phyloP scores from a whole-genome alignment of 2,888 invertebrate species.

The Magallana nippona region DNA sequence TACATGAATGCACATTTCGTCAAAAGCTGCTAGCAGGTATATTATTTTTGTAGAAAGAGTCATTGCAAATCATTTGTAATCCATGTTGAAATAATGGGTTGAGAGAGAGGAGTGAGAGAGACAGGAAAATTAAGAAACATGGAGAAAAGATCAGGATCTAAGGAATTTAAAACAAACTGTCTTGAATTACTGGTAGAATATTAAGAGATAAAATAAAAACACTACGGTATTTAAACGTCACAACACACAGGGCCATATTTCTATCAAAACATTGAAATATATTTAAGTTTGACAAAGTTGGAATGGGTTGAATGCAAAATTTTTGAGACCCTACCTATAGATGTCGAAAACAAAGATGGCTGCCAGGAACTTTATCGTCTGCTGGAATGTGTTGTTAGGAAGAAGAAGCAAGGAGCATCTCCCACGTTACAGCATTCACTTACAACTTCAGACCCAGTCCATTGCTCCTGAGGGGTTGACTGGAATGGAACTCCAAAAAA shows the following conservation, averaged over 20 bases:
- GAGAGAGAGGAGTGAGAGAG: too few species aligned
- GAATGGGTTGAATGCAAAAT: constrained; percentile 29
- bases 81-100: too few species aligned
- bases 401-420: constrained; percentile 34
- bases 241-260: constrained; percentile 19
- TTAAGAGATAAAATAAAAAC: not conserved
- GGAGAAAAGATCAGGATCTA: too few species aligned
- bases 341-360: constrained; percentile 53
- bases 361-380: constrained; percentile 47
- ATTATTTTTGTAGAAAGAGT: too few species aligned
- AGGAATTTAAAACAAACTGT: not conserved
- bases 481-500: not conserved
- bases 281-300: not conserved
- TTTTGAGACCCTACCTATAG: constrained; percentile 43
- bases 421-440: constrained; percentile 42
- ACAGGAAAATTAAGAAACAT: too few species aligned
- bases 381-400: constrained; percentile 50
- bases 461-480: not conserved
- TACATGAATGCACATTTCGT: too few species aligned
- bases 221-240: not conserved
- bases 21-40: too few species aligned
- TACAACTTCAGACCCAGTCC: not conserved
- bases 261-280: not conserved
- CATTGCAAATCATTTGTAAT: too few species aligned
- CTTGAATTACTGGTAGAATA: not conserved